phyloP scores from a whole-genome alignment of 2,113 vertebrate genomes.

The Antechinus stuartii region DNA sequence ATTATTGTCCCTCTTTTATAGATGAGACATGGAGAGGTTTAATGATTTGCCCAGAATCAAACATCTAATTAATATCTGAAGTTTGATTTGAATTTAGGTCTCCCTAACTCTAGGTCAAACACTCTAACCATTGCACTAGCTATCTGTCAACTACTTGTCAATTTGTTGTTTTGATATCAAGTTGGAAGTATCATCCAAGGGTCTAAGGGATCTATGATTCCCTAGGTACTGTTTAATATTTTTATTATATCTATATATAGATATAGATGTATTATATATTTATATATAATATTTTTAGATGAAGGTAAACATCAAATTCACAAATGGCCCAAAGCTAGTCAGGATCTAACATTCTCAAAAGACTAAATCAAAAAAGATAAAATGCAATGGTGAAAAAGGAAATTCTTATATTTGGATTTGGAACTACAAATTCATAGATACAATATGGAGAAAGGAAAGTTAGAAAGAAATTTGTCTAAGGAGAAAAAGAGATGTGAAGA shows the following conservation, averaged over 20 bases:
- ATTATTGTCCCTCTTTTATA: conserved; percentile 29
- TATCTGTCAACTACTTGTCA: background rate
- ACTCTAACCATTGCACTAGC: background rate
- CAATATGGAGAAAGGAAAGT: background rate
- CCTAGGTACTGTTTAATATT: background rate
- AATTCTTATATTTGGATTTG: background rate
- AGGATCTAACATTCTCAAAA: background rate
- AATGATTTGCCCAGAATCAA: background rate
- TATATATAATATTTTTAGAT: background rate
- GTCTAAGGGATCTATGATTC: background rate
- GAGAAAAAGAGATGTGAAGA: background rate
- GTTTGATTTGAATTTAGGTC: background rate
- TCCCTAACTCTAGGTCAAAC: background rate
- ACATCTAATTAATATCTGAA: conserved; percentile 26
- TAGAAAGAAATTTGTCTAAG: background rate
- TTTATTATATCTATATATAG: background rate
- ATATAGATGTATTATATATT: too few relatives aligned
- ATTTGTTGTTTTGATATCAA: background rate
- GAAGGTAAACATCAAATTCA: background rate
- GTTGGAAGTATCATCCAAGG: background rate
- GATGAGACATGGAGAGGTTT: background rate
- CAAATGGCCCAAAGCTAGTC: background rate
- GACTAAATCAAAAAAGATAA: background rate
- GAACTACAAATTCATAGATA: background rate
- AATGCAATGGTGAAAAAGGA: background rate